A percentile compares a stretch with the other conserved stretches of the same genome.
Evolutionary conservation across 1,140 invertebrate species (phyloP).

Genomic region (Periplaneta americana): DNA sequence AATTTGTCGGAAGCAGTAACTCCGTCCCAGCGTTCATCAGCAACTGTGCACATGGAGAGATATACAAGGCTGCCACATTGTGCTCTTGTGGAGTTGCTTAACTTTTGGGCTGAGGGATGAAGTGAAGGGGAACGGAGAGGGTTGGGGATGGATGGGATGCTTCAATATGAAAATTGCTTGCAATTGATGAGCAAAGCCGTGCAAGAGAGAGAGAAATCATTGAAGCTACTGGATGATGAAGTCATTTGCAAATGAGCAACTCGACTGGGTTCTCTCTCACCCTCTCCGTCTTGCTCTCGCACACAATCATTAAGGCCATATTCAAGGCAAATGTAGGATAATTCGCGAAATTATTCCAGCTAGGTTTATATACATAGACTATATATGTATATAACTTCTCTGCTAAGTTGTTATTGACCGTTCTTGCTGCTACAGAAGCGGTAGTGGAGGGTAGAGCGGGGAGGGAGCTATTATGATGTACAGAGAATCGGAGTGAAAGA

Average conservation of each 20-base stretch:
- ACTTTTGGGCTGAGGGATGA: not conserved
- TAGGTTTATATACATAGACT: slow-evolving; percentile 3
- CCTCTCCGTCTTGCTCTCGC: not conserved
- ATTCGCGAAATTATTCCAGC: slow-evolving; percentile 30
- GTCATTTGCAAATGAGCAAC: slow-evolving; percentile 42
- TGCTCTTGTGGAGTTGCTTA: slow-evolving; percentile 1
- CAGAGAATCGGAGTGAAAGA: not conserved
- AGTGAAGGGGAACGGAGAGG: slow-evolving; percentile 1
- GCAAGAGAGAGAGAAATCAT: slow-evolving; percentile 11
- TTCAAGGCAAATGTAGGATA: slow-evolving; percentile 31
- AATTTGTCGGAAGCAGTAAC: slow-evolving; percentile 10
- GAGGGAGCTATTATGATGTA: not conserved
- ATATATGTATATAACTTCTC: too few species aligned
- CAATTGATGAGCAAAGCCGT: slow-evolving; percentile 32
- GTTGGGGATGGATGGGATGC: slow-evolving; percentile 26
- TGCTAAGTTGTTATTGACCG: too few species aligned
- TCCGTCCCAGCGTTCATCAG: not conserved
- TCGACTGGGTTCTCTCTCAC: slow-evolving; percentile 20
- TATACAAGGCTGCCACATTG: not conserved
- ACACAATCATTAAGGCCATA: slow-evolving; percentile 37
- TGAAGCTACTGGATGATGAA: slow-evolving; percentile 28
- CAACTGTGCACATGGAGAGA: not conserved
- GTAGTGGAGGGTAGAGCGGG: not conserved
- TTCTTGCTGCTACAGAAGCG: too few species aligned
- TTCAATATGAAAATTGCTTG: slow-evolving; percentile 39